phyloP scores from a whole-genome alignment of 2,888 invertebrate genomes.

The Atethmia centrago region DNA sequence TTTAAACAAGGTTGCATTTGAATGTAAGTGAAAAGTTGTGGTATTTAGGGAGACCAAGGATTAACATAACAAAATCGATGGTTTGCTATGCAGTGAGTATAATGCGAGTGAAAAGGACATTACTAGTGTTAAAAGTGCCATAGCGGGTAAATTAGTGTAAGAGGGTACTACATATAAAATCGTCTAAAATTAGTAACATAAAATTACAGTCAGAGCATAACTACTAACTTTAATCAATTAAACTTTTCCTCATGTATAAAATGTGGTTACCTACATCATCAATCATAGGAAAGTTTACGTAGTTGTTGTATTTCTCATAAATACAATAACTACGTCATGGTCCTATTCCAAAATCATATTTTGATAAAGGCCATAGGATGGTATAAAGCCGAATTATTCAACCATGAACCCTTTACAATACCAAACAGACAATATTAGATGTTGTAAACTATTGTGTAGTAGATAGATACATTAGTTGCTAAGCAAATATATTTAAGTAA shows the following conservation, averaged over 20 bases:
- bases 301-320: too few relatives aligned
- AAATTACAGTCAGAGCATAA: background rate
- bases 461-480: background rate
- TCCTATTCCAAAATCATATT: constrained; percentile 3
- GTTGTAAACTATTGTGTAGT: background rate
- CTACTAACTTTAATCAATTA: background rate
- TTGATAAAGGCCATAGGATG: background rate
- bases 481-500: background rate
- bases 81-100: constrained; percentile 29
- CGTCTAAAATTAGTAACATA: constrained; percentile 16
- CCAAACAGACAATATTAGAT: constrained; percentile 10
- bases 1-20: constrained; percentile 48
- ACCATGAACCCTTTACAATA: constrained; percentile 6
- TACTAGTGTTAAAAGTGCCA: constrained; percentile 36
- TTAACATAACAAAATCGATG: constrained; percentile 50
- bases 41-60: constrained; percentile 49
- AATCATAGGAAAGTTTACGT: too few relatives aligned
- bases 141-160: constrained; percentile 8
- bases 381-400: background rate
- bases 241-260: background rate
- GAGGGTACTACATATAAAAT: background rate
- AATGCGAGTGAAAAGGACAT: constrained; percentile 25
- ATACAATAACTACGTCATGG: background rate
- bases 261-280: background rate
- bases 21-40: constrained; percentile 52